Base-by-base conservation (phyloP, 2,797 vertebrate genomes). In the Acanthurus tractus region DNA sequence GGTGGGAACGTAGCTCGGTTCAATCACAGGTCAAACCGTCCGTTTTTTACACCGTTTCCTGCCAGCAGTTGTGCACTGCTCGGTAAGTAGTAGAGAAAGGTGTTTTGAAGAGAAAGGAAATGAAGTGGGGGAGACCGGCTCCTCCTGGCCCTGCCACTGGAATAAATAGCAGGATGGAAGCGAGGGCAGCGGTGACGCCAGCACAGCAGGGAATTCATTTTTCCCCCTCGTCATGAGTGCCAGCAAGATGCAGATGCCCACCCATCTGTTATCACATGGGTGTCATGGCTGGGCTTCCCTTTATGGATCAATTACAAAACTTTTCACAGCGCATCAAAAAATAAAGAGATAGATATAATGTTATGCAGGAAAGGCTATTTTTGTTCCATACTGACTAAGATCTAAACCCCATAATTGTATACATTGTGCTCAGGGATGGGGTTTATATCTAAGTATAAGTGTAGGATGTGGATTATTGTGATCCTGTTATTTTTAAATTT, bases 91-190 rank as follows among this genome's bases (percentile, higher is more conserved):
- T 7, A 20, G 54, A 61, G 64, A 54, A 42, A 45, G 48, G 53
- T 44, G 44, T 23, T 73, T 50, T 78, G 48, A 71, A 53, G 70
- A 42, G 63, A 63, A n/a, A 53, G 55, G 73, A 74, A 70, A 61
- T 53, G 38, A 54, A 70, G 59, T 61, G 71, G 74, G 74, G 65
- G 57, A 70, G 80, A 88, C 74, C 74, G 82, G 75, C 76, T 84
- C 45, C 76, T 84, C 45, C 63, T 58, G 81, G 85, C 80, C 36
- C 57, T 62, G 72, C 79, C 74, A 29, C 78, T 89, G 88, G 88
- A 87, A 86, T 76, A 82, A 89, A 88, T 79, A 80, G 68, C 75
- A 81, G 83, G 67, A 76, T 74, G 70, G 83, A 82, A 73, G 79
- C 68, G 22, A 1, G 52, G 78, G 63, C 79, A 44, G 71, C 3